Evolutionary conservation across 1,140 invertebrate species (phyloP), one percentile per base, ranked within the genome.

Genomic region (Scaptomyza montana): DNA sequence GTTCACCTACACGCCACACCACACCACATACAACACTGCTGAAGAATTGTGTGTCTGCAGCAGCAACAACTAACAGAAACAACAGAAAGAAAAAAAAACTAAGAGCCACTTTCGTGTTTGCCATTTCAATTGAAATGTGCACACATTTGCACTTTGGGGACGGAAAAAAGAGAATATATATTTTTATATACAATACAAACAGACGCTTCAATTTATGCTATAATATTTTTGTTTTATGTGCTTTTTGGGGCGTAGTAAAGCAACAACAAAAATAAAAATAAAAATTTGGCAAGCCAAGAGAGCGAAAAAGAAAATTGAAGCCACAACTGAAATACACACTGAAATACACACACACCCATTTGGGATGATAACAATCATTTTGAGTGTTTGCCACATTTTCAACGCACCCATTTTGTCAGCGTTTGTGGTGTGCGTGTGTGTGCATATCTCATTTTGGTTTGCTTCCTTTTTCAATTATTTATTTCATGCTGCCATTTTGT

Each of bases 101-200:
- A 25, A 25, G 21, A 25, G 78, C 59, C 68, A 47, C 74, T 61
- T 78, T 78, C 79, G 80, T 84, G 80, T 84, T 79, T 68, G 75
- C 75, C 80, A 82, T 84, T 84, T 79, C 80, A 84, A 84, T 84
- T 84, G 80, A 84, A 84, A 84, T 84, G 76, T 84, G 80, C 76
- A 61, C 80, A 84, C 80, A 85, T 84, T 84, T 79, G 61, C 80
- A 72, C 60, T 36, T 25, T 28, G 21, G 70, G 45, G 64, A 70
- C 60, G 30, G 30, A 33, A 60, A 33, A 51, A 9, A 13, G 41
- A 50, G 39, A 28, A 2, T 10, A 61, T n/a, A 51, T 36, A 46
- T 30, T 45, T 45, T 13, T n/a, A 28, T 47, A 28, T 36, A 45
- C 5, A 59, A 49, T 21, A 54, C 46, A 41, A 19, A 51, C 33